Percentiles rank a stretch among this genome's conserved stretches.
These are phyloP conservation scores for Nomada goodeniana DNA, from an alignment of 2,888 invertebrate genomes.

Conservation along the genomic window DNA sequence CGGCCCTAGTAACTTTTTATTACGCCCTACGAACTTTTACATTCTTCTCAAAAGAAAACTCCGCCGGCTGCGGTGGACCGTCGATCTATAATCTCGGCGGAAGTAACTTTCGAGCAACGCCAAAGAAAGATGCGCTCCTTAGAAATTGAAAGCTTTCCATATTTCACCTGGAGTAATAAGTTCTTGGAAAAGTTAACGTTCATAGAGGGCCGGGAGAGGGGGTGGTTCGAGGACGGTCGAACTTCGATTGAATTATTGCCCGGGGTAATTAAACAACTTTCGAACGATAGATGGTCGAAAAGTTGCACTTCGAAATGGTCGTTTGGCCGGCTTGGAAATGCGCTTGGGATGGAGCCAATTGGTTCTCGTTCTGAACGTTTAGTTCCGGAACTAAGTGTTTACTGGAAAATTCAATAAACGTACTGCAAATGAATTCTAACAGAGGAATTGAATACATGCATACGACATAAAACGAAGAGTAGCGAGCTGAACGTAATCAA, in stretches of 20 bases:
- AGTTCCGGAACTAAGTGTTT: background rate
- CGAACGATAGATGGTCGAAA: background rate
- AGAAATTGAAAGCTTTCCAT: slow-evolving; percentile 39
- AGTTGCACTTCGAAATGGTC: background rate
- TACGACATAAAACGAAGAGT: too few species aligned
- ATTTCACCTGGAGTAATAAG: slow-evolving; percentile 27
- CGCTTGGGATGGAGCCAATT: too few species aligned
- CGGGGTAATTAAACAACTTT: background rate
- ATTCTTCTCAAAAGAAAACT: slow-evolving; percentile 45
- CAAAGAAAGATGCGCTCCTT: slow-evolving; percentile 13
- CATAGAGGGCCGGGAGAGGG: background rate
- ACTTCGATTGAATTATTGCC: slow-evolving; percentile 6
- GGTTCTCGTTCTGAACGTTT: background rate
- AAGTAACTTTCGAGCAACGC: slow-evolving; percentile 23
- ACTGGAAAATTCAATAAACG: background rate
- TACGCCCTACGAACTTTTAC: slow-evolving; percentile 55
- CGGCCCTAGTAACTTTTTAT: slow-evolving; percentile 58
- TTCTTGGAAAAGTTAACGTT: slow-evolving; percentile 22
- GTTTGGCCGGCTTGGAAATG: background rate
- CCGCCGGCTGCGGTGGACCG: slow-evolving; percentile 16
- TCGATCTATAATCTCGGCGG: slow-evolving; percentile 56
- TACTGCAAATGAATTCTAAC: too few species aligned
- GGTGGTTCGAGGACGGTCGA: background rate
- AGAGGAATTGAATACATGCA: too few species aligned
- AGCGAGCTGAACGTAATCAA: too few species aligned